Evolutionary conservation across 2,797 vertebrate species (phyloP).

Genomic region (Myoxocephalus aenaeus): DNA sequence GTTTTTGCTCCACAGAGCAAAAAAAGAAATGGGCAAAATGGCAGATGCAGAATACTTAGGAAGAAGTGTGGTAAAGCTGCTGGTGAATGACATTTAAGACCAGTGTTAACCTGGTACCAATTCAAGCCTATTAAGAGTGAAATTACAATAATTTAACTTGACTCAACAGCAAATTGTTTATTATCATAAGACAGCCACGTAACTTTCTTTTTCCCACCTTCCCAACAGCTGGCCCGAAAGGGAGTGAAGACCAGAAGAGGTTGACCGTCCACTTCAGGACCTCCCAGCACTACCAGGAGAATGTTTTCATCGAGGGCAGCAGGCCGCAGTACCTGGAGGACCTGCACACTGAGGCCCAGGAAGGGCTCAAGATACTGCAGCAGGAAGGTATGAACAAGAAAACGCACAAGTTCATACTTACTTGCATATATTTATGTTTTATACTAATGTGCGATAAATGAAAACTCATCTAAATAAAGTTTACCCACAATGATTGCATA

Average conservation of each 20-base stretch:
- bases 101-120: background rate
- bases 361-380: constrained; percentile 91
- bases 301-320: constrained; percentile 94
- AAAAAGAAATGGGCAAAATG: background rate
- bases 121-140: background rate
- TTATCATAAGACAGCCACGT: background rate
- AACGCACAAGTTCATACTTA: background rate
- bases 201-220: background rate
- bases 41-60: background rate
- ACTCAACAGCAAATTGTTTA: background rate
- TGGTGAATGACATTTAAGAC: background rate
- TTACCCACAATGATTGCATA: background rate
- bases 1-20: background rate
- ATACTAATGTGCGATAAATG: background rate
- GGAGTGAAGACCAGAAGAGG: constrained; percentile 83
- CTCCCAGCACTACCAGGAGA: constrained; percentile 90
- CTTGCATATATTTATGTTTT: background rate
- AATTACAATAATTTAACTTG: background rate
- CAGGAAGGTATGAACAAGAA: constrained; percentile 83
- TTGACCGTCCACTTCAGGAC: constrained; percentile 84
- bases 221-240: constrained; percentile 82
- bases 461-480: background rate
- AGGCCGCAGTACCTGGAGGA: constrained; percentile 92
- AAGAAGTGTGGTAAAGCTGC: background rate
- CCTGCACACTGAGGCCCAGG: constrained; percentile 93